phyloP scores from a whole-genome alignment of 37 sponge, comb jelly and placozoan species.

The Corticium candelabrum region DNA sequence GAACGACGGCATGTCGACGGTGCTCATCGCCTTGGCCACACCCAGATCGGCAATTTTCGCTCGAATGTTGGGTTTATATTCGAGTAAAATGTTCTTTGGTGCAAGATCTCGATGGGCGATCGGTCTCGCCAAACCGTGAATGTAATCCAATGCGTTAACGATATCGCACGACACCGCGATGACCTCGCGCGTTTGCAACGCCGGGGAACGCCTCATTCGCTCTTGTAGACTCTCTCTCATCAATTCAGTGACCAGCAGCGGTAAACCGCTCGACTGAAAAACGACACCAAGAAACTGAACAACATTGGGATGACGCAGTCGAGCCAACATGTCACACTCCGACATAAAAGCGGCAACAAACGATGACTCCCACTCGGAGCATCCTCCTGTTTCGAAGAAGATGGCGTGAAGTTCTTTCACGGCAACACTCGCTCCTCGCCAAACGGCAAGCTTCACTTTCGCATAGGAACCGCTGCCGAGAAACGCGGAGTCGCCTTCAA shows the following conservation, averaged over 20 bases:
- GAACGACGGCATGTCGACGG: not conserved
- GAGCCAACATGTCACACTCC: not conserved
- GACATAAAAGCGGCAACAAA: not conserved
- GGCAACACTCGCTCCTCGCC: not conserved
- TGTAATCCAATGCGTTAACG: not conserved
- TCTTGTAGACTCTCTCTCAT: not conserved
- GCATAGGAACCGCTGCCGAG: not conserved
- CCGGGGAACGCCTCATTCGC: not conserved
- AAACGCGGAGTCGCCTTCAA: not conserved
- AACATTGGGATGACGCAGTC: not conserved
- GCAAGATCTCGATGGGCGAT: not conserved
- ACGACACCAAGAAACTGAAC: not conserved
- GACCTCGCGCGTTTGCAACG: not conserved
- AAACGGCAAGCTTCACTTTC: not conserved
- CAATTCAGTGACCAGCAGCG: not conserved
- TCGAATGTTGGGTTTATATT: not conserved
- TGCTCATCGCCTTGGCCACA: not conserved
- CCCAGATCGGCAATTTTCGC: not conserved
- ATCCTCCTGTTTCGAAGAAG: conserved; percentile 2
- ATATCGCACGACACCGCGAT: not conserved
- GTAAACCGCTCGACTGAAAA: not conserved
- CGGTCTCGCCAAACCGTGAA: not conserved
- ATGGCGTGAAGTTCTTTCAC: not conserved
- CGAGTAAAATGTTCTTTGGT: not conserved
- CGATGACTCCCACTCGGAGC: not conserved